A percentile compares a stretch with the other conserved stretches of the same genome.
phyloP scores from a whole-genome alignment of 2,888 invertebrate genomes.

The Microchrysa polita region DNA sequence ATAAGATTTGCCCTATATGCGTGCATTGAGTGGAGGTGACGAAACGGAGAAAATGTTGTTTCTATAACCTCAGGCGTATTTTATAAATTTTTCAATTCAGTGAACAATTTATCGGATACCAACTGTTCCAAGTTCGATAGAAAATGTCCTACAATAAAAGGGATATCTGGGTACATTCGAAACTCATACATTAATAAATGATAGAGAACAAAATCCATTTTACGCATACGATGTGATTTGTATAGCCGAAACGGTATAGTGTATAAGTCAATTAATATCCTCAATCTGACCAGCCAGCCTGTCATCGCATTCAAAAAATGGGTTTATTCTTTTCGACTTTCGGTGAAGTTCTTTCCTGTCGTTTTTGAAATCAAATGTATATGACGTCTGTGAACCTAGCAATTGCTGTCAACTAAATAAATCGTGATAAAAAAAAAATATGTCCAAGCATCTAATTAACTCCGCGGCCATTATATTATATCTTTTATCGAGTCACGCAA shows the following conservation, averaged over 20 bases:
- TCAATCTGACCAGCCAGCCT: constrained; percentile 25
- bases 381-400: constrained; percentile 25
- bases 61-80: constrained; percentile 43
- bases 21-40: constrained; percentile 16
- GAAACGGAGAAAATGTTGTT: constrained; percentile 35
- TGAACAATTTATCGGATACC: constrained; percentile 29
- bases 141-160: neutral
- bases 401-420: constrained; percentile 32
- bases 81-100: constrained; percentile 30
- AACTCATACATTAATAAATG: constrained; percentile 4
- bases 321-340: neutral
- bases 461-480: constrained; percentile 38
- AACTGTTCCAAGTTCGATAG: constrained; percentile 20
- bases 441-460: constrained; percentile 40
- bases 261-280: neutral
- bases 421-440: constrained; percentile 27
- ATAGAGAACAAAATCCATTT: neutral
- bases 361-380: constrained; percentile 25
- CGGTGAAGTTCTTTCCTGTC: neutral
- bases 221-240: neutral
- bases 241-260: neutral
- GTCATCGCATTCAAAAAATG: constrained; percentile 28
- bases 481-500: constrained; percentile 42
- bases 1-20: constrained; percentile 18
- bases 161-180: neutral